Evolutionary conservation across 2,888 invertebrate genomes (phyloP).

Genomic region (Coenonympha arcania): DNA sequence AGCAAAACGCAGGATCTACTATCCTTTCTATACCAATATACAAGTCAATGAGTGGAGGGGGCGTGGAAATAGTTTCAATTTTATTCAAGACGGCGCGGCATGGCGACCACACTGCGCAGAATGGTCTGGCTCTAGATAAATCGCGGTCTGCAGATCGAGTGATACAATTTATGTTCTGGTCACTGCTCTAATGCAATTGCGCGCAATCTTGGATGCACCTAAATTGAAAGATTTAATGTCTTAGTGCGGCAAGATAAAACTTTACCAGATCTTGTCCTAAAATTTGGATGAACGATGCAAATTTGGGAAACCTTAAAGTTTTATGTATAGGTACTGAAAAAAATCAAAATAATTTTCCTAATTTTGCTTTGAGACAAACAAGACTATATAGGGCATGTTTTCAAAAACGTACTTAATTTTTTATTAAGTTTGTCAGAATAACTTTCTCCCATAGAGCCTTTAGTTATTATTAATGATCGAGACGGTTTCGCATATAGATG

Average conservation of each 20-base stretch:
- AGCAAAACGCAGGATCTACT: too few relatives aligned
- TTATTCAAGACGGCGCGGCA: slow-evolving; percentile 24
- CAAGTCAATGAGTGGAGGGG: not conserved
- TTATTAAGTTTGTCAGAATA: too few relatives aligned
- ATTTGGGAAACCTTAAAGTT: too few relatives aligned
- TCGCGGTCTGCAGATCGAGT: slow-evolving; percentile 33
- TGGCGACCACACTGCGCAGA: slow-evolving; percentile 18
- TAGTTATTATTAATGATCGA: too few relatives aligned
- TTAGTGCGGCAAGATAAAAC: slow-evolving; percentile 2
- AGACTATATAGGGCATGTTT: too few relatives aligned
- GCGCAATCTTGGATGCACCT: slow-evolving; percentile 16
- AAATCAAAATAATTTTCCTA: too few relatives aligned
- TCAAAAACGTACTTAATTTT: too few relatives aligned
- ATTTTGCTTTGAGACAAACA: too few relatives aligned
- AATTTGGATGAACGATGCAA: too few relatives aligned
- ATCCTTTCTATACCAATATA: not conserved
- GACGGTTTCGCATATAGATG: too few relatives aligned
- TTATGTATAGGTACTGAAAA: too few relatives aligned
- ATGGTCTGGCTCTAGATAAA: slow-evolving; percentile 24
- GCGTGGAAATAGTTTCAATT: slow-evolving; percentile 20
- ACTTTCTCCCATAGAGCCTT: too few relatives aligned
- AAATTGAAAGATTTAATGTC: slow-evolving; percentile 19
- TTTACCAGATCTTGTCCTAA: not conserved
- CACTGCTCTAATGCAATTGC: slow-evolving; percentile 34
- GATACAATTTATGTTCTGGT: slow-evolving; percentile 45